Evolutionary conservation across 2,888 invertebrate genomes (phyloP).

Genomic region (Aporophyla lueneburgensis): DNA sequence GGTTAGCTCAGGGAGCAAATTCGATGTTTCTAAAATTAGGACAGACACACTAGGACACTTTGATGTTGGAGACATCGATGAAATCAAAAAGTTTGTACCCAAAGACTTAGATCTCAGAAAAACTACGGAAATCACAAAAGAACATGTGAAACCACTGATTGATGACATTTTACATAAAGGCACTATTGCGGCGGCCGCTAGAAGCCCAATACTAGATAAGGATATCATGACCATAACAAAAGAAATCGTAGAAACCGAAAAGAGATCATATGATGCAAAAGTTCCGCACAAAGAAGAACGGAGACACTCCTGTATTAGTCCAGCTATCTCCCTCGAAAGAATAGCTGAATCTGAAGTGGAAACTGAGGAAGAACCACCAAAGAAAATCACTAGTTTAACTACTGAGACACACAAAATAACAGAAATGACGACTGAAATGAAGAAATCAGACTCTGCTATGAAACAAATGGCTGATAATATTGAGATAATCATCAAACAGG

Average conservation of each 20-base stretch:
- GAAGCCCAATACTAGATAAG: conserved; percentile 84
- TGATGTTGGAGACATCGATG: conserved; percentile 75
- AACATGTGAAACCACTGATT: conserved; percentile 85
- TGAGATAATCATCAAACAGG: conserved; percentile 89
- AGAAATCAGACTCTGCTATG: conserved; percentile 89
- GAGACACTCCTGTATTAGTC: conserved; percentile 88
- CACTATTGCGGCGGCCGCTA: conserved; percentile 81
- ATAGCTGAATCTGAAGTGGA: conserved; percentile 88
- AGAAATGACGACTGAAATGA: conserved; percentile 76
- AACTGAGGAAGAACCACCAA: conserved; percentile 83
- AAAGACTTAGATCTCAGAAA: conserved; percentile 78
- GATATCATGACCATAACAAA: conserved; percentile 82
- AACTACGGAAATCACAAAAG: conserved; percentile 82
- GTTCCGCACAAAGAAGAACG: conserved; percentile 87
- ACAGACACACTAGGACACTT: conserved; percentile 86
- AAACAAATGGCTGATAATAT: conserved; percentile 90
- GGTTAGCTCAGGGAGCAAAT: conserved; percentile 75
- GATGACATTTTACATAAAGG: conserved; percentile 87
- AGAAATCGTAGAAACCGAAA: conserved; percentile 85
- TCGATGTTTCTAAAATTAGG: conserved; percentile 85
- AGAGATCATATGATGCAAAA: conserved; percentile 87
- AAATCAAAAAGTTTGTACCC: conserved; percentile 75
- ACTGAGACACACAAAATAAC: conserved; percentile 65
- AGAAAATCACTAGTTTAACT: conserved; percentile 61
- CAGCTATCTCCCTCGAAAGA: conserved; percentile 87